Evolutionary conservation across 2,113 vertebrate species (phyloP).

Genomic region (Butastur rufipennis): DNA sequence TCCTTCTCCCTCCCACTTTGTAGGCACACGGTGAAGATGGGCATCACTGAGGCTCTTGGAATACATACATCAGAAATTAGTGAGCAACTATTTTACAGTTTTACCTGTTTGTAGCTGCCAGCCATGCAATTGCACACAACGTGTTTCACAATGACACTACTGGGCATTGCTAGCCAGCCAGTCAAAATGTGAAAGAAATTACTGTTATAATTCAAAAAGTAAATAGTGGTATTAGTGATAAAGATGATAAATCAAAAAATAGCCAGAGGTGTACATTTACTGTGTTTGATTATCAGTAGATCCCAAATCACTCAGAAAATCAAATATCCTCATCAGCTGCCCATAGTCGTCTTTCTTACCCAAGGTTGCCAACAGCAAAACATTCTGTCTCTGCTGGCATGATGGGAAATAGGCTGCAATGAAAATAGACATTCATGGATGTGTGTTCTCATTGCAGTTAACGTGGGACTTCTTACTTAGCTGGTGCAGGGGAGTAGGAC

Average conservation of each 20-base stretch:
- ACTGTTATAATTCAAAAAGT: neutral
- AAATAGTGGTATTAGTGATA: neutral
- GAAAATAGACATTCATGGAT: accelerated
- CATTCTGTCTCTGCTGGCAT: neutral
- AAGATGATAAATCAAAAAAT: neutral
- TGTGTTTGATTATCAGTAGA: neutral
- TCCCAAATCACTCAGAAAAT: neutral
- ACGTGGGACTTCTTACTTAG: neutral
- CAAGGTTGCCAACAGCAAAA: neutral
- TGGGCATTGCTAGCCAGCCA: neutral
- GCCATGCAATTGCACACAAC: neutral
- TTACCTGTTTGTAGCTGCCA: neutral
- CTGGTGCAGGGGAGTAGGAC: neutral
- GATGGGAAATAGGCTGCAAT: neutral
- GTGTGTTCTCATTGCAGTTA: neutral
- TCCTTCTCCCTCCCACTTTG: neutral
- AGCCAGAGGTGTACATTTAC: neutral
- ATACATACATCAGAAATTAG: neutral
- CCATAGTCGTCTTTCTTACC: neutral
- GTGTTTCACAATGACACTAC: neutral
- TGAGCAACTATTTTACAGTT: neutral
- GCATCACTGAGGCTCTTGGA: neutral
- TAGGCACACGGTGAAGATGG: neutral
- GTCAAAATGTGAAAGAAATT: neutral
- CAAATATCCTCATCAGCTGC: neutral